These are phyloP conservation scores for Cichlasoma orientale DNA, from an alignment of 2,797 vertebrate species.

Conservation along the genomic window DNA sequence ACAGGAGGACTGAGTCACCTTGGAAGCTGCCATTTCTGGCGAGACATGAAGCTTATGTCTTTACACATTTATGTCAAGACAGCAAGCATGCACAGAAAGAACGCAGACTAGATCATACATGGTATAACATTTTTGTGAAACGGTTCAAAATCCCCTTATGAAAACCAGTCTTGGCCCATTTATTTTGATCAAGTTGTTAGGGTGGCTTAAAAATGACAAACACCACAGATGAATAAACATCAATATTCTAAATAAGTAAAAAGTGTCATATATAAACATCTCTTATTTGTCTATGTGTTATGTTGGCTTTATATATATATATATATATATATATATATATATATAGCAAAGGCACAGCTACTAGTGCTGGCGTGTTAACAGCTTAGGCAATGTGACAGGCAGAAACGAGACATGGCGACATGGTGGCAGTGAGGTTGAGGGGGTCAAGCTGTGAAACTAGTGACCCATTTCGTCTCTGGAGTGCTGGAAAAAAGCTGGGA, in stretches of 20 bases:
- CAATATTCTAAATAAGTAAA: not conserved
- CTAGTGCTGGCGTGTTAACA: not conserved
- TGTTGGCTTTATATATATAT: too few species aligned
- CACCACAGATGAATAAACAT: not conserved
- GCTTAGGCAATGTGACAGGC: not conserved
- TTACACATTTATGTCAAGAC: not conserved
- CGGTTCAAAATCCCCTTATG: not conserved
- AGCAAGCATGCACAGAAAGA: not conserved
- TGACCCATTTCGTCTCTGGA: constrained; percentile 1
- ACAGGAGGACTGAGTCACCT: not conserved
- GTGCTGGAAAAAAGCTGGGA: not conserved
- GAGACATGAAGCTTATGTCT: not conserved
- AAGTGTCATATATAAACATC: not conserved
- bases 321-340: not conserved
- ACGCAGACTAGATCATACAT: not conserved
- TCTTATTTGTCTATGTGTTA: not conserved
- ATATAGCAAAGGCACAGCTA: not conserved
- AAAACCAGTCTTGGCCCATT: not conserved
- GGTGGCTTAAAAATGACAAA: not conserved
- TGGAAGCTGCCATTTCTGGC: not conserved
- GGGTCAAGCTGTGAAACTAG: constrained; percentile 24
- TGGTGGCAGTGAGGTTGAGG: not conserved
- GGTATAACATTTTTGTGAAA: not conserved
- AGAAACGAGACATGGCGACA: not conserved
- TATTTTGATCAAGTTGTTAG: not conserved